These are phyloP conservation scores for Toxotes jaculatrix DNA, from an alignment of 2,113 vertebrate genomes.

Conservation along the genomic window DNA sequence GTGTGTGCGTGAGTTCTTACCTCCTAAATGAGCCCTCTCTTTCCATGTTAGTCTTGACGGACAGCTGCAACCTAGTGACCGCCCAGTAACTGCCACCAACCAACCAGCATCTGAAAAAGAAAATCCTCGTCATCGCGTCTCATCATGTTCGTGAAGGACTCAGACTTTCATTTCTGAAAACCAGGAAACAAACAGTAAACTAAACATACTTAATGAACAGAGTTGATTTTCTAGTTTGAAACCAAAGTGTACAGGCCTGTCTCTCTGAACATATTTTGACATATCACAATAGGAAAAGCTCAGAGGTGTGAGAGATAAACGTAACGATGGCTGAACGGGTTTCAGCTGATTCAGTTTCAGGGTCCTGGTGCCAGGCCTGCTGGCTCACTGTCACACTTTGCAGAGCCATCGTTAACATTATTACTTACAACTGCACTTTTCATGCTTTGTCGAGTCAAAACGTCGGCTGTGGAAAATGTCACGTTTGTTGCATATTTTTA, in stretches of 20 bases:
- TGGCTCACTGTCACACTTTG: too few species aligned
- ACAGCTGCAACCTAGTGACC: slow-evolving; percentile 56
- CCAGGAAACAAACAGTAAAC: neutral
- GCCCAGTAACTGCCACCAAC: neutral
- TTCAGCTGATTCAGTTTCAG: too few species aligned
- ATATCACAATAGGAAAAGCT: too few species aligned
- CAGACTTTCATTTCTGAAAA: neutral
- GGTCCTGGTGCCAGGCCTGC: too few species aligned
- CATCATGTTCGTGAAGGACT: neutral
- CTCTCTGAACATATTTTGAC: too few species aligned
- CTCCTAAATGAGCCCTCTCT: slow-evolving; percentile 80
- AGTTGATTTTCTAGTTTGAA: neutral
- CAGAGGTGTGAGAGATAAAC: too few species aligned
- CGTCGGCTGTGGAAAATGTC: too few species aligned
- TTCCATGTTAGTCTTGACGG: slow-evolving; percentile 70
- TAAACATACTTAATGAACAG: neutral
- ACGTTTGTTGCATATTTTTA: neutral
- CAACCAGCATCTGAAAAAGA: slow-evolving; percentile 67
- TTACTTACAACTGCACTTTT: too few species aligned
- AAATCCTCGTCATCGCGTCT: neutral
- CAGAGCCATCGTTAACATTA: too few species aligned
- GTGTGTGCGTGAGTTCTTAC: slow-evolving; percentile 57
- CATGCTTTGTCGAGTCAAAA: too few species aligned
- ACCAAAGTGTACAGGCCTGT: too few species aligned
- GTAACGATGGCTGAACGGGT: too few species aligned